phyloP scores from a whole-genome alignment of 2,797 vertebrate species.

The Acestrorhynchus altus region DNA sequence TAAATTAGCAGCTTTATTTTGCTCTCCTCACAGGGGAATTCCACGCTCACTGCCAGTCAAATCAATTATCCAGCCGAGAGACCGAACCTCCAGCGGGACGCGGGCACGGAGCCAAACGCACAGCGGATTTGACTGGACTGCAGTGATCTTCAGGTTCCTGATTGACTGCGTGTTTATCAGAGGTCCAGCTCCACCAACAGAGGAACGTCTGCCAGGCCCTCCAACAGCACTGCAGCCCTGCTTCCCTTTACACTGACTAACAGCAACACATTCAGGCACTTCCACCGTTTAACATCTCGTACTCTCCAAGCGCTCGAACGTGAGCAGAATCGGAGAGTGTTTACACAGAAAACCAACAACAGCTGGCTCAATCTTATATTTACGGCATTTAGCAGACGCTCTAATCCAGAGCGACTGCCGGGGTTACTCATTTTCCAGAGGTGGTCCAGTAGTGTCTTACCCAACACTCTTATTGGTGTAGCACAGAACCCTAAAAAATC shows the following conservation, averaged over 20 bases:
- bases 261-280: slow-evolving; percentile 8
- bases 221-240: neutral
- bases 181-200: neutral
- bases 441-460: no score
- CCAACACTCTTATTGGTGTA: no score
- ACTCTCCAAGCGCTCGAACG: neutral
- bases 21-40: neutral
- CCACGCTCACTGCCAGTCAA: neutral
- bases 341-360: no score
- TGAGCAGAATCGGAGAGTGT: slow-evolving; percentile 30
- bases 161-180: neutral
- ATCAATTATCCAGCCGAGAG: neutral
- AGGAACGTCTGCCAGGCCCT: neutral
- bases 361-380: no score
- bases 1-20: neutral
- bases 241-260: neutral
- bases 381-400: no score
- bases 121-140: neutral
- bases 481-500: no score
- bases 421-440: no score
- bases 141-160: neutral
- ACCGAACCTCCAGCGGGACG: neutral
- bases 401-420: no score
- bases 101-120: neutral
- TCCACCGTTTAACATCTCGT: neutral